Base-by-base conservation (phyloP, 2,888 invertebrate species). In the Parnassius mnemosyne region DNA sequence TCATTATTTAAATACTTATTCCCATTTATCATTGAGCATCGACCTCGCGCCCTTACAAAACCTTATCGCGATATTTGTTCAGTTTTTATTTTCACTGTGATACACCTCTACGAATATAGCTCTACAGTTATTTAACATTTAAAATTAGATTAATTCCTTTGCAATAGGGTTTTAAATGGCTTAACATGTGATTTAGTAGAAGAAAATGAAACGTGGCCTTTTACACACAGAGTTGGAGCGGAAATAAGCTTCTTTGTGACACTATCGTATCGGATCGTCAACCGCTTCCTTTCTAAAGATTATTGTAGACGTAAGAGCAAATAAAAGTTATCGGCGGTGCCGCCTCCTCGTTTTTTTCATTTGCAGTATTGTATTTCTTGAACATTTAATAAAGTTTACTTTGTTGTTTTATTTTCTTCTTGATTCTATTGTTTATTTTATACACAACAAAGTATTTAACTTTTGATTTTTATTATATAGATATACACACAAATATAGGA, bases 171-270 rank as follows among this genome's bases (percentile, higher is more conserved):
- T 65, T 56, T 68, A 54, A 69, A 64, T 74, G 43, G 71, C 53
- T 52, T 66, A 58, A 46, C 56, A 57, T 64, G 51, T 65, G 62
- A 46, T 68, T 74, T 70, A 66, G 54, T 63, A 69, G 61, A 71
- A 68, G 78, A 76, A 74, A 76, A 74, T 72, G 71, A 77, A 78
- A 76, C 77, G 71, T 79, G 76, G 84, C 75, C 76, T 78, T 81
- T 80, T 84, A 77, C 81, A 78, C 78, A 75, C 74, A 75, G 77
- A 80, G 79, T 81, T 73, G 77, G 83, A 85, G 77, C 88, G 90
- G 90, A 91, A 90, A 90, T 89, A 89, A 89, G 88, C 84, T 85
- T 79, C 89, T 89, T 90, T 91, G 90, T 89, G 81, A 81, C 89
- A 87, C 87, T 83, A 86, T 87, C 84, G 85, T 80, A 85, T 87